Base-by-base conservation (phyloP, 2,797 vertebrate species). In the Microtus agrestis region DNA sequence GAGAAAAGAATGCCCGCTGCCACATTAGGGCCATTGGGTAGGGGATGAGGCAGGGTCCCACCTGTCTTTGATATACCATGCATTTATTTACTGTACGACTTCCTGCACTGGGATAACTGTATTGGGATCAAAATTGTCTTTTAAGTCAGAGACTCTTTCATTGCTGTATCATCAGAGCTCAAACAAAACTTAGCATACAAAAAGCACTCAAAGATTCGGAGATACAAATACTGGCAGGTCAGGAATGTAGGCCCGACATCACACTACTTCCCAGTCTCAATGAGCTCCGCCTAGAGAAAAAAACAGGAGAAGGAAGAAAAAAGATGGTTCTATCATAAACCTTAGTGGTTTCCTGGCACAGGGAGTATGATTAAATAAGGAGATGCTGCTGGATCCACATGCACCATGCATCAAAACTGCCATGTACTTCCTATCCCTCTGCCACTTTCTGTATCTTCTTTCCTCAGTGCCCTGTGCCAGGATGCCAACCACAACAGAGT, bases 61-160 rank as follows among this genome's bases (percentile, higher is more conserved):
- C 21, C 15, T n/a, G 73, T 61, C n/a, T 84, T 74, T 69, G 43
- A 92, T 13, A 76, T 40, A 74, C 31, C 29, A 80, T 13, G 94
- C 1, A 48, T 56, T 76, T 54, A 46, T 79, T 88, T 93, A 67
- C 74, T 90, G 15, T 87, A 23, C 54, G n/a, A 87, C 34, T 92
- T 77, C 76, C 23, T 77, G 51, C 9, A 31, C 61, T 56, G 71
- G 56, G 93, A 90, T 87, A 54, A 78, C 23, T 80, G 51, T 6
- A 31, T 65, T 56, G 67, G 56, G 92, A 90, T 87, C 43, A 81
- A 97, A 95, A 40, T 34, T 95, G n/a, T 71, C 56, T 86, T 59
- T 95, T 78, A 95, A 95, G 48, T 21, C 56, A 97, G 43, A 93
- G 84, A 91, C 2, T 91, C 15, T 87, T 92, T 95, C 69, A 92